phyloP scores from a whole-genome alignment of 2,888 invertebrate species.

The Rhogogaster chlorosoma region DNA sequence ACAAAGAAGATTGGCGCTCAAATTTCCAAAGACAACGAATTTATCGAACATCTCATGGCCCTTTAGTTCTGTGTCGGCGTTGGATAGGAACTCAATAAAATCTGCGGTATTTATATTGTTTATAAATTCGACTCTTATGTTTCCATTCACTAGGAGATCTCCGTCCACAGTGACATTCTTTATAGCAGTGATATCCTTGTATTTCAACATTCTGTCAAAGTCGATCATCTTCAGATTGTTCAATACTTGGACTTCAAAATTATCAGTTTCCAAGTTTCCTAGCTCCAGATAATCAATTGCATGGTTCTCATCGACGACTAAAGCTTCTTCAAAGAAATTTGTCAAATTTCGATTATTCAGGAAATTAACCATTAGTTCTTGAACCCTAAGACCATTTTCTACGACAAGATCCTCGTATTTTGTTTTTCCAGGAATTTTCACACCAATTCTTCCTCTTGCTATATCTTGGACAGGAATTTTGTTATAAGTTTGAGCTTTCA shows the following conservation, averaged over 20 bases:
- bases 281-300: constrained; percentile 51
- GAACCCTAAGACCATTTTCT: constrained; percentile 55
- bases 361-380: constrained; percentile 54
- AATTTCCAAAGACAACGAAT: constrained; percentile 61
- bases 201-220: constrained; percentile 42
- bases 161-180: constrained; percentile 63
- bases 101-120: constrained; percentile 55
- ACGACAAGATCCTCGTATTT: constrained; percentile 59
- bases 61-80: constrained; percentile 46
- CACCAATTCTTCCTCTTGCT: neutral
- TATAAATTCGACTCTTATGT: constrained; percentile 59
- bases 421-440: constrained; percentile 50
- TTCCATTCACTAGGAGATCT: constrained; percentile 60
- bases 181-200: constrained; percentile 29
- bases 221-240: constrained; percentile 56
- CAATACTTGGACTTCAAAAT: constrained; percentile 57
- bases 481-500: constrained; percentile 65
- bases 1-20: constrained; percentile 59
- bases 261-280: neutral
- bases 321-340: constrained; percentile 49
- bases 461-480: constrained; percentile 60
- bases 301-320: constrained; percentile 54
- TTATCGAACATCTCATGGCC: constrained; percentile 57
- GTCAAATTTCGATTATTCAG: constrained; percentile 1
- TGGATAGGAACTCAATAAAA: constrained; percentile 60